Evolutionary conservation across 2,113 vertebrate species (phyloP).

Genomic region (Cygnus buccinator): DNA sequence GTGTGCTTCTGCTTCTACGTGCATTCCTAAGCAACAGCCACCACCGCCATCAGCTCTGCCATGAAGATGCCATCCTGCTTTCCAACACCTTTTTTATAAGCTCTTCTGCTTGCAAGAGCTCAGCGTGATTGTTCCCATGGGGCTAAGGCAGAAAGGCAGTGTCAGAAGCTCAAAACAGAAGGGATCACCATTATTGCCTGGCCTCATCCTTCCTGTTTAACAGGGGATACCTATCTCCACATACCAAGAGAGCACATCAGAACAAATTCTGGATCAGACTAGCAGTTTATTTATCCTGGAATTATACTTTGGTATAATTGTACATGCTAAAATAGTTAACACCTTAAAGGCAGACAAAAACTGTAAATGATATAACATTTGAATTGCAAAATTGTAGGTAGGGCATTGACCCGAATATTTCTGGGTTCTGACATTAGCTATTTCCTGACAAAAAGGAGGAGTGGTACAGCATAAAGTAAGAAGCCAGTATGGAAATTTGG

Average conservation of each 20-base stretch:
- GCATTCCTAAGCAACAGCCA: slow-evolving; percentile 38
- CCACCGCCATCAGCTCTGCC: slow-evolving; percentile 16
- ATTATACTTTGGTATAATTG: background rate
- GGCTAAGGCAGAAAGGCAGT: background rate
- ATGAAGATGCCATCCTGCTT: background rate
- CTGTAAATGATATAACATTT: background rate
- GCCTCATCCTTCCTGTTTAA: background rate
- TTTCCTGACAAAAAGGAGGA: background rate
- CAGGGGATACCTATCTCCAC: background rate
- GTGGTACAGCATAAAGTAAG: background rate
- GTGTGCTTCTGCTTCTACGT: background rate
- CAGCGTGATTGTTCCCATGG: background rate
- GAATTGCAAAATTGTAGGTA: background rate
- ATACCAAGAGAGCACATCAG: background rate
- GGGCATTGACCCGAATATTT: background rate
- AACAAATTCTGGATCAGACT: background rate
- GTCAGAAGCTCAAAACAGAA: background rate
- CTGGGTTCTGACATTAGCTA: background rate
- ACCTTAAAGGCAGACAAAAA: background rate
- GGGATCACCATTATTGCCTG: background rate
- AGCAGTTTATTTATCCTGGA: background rate
- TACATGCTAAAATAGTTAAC: background rate
- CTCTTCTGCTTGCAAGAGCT: background rate
- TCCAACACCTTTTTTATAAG: slow-evolving; percentile 11
- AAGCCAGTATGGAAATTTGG: background rate